Evolutionary conservation across 2,797 vertebrate species (phyloP).

Genomic region (Ataeniobius toweri): DNA sequence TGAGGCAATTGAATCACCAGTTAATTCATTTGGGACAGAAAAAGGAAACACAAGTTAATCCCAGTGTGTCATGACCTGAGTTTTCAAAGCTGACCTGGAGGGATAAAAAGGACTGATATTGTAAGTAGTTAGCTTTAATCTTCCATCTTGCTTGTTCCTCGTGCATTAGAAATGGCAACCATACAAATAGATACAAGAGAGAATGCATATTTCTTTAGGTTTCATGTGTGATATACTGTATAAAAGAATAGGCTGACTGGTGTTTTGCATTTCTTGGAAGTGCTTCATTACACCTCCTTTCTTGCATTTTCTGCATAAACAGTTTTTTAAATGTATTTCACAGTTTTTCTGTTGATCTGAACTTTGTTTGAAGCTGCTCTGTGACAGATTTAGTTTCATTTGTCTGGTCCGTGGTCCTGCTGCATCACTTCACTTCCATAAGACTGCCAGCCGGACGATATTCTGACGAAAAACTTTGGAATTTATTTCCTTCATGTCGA

Average conservation of each 20-base stretch:
- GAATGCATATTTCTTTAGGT: neutral
- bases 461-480: neutral
- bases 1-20: neutral
- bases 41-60: neutral
- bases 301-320: neutral
- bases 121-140: neutral
- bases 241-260: neutral
- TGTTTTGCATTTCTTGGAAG: neutral
- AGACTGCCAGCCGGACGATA: no score
- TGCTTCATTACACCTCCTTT: neutral
- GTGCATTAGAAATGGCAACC: neutral
- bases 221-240: neutral
- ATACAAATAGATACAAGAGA: neutral
- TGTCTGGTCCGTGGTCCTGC: neutral
- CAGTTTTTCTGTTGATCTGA: neutral
- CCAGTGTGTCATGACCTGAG: neutral
- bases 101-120: neutral
- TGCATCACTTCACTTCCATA: neutral
- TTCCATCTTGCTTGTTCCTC: neutral
- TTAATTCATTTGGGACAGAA: neutral
- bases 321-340: neutral
- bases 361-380: conserved; percentile 1
- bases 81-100: neutral
- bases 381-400: neutral
- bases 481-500: neutral